phyloP scores from a whole-genome alignment of 2,888 invertebrate species.

The Apoda limacodes region DNA sequence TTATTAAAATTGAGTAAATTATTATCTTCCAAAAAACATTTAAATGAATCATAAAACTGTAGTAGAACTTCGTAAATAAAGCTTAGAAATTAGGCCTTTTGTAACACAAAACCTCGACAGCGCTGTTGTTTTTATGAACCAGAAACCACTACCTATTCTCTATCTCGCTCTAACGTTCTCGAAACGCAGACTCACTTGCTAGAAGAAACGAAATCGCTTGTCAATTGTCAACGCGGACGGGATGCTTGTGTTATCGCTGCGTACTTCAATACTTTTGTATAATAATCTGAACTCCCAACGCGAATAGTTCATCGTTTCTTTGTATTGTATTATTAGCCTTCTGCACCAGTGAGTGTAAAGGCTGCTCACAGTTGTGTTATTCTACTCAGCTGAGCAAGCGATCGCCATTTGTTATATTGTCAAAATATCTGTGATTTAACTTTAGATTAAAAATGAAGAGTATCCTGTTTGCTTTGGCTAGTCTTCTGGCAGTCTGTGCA shows the following conservation, averaged over 20 bases:
- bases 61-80: slow-evolving; percentile 15
- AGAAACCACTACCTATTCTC: slow-evolving; percentile 27
- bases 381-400: slow-evolving; percentile 20
- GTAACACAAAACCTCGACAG: slow-evolving; percentile 59
- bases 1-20: neutral
- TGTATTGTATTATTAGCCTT: slow-evolving; percentile 74
- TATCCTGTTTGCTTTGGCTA: slow-evolving; percentile 56
- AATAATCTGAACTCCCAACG: slow-evolving; percentile 37
- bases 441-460: slow-evolving; percentile 67
- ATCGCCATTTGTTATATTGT: slow-evolving; percentile 30
- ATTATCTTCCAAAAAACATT: neutral
- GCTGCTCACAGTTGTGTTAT: slow-evolving; percentile 62
- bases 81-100: slow-evolving; percentile 29
- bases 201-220: slow-evolving; percentile 29
- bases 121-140: slow-evolving; percentile 26
- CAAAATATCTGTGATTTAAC: slow-evolving; percentile 64
- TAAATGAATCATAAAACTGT: neutral
- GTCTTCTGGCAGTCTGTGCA: slow-evolving; percentile 58
- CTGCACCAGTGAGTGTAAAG: slow-evolving; percentile 95
- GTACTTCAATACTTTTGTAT: slow-evolving; percentile 41
- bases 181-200: too few relatives aligned
- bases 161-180: slow-evolving; percentile 40
- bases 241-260: slow-evolving; percentile 56
- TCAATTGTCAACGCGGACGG: too few relatives aligned
- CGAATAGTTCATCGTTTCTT: slow-evolving; percentile 38